Evolutionary conservation across 2,797 vertebrate species (phyloP), one percentile per base, ranked within the genome.

Genomic region (Cyprinella venusta): DNA sequence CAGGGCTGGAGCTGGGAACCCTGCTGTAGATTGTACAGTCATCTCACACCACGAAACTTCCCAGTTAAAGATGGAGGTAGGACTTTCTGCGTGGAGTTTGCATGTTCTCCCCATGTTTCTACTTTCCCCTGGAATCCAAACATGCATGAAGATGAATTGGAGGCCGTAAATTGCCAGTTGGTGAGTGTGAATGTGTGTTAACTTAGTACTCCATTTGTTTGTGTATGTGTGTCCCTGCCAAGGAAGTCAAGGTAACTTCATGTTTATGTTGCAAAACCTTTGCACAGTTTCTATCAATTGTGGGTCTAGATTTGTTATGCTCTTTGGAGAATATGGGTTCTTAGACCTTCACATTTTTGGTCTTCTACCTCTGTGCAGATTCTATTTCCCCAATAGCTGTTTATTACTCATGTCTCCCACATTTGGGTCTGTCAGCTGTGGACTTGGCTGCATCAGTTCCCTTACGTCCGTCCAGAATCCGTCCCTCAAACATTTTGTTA

Each of bases 401-500:
- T 36, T 50, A 52, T 70, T 70, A 30, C 30, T 52, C 4, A 42
- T 42, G 38, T 83, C 63, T 18, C 7, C 24, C 63, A 71, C 4
- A 12, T 87, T 67, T 42, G 38, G n/a, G 59, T 86, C 70, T 33
- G 48, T 81, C 65, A 48, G 33, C 50, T 61, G 82, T 76, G 69
- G 72, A 42, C 81, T 88, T 64, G 86, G 59, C 65, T 90, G 84
- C n/a, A 87, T 82, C 45, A 89, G 85, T 61, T 90, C 80, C 61
- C 80, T 81, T 2, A 85, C 67, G 61, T 90, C 88, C 69, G 61
- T 90, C 88, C 69, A 91, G 45, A 0, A 90, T 91, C 65, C 94
- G 90, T 1, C 91, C 93, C 89, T 92, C 95, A 63, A 91, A 94
- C 56, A 77, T 95, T 88, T 65, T 87, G 90, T 0, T 8, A 83